Evolutionary conservation across 2,888 invertebrate species (phyloP), one percentile per base, ranked within the genome.

Genomic region (Chloromyia formosa): DNA sequence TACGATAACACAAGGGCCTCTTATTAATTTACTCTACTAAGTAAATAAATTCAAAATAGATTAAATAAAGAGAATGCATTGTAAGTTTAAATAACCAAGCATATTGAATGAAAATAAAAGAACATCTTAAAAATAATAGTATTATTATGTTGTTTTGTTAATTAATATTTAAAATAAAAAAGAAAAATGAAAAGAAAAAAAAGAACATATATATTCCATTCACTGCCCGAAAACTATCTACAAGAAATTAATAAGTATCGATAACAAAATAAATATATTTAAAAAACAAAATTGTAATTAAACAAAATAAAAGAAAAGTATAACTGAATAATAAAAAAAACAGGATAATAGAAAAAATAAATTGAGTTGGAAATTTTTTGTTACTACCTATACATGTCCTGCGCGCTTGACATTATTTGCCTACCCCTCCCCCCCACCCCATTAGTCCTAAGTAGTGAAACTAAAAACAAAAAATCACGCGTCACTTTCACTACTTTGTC

Each of bases 151-250:
- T 74, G 54, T 68, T 75, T 76, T 56, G 74, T 76, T 74, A 61
- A 58, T 76, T 76, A 64, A 74, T 74, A 74, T 74, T 76, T 76
- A 71, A 74, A 75, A 53, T 74, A 74, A 56, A 71, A 54, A 27
- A 40, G n/a, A n/a, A n/a, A n/a, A n/a, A n/a, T n/a, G n/a, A n/a
- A n/a, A n/a, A n/a, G n/a, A 72, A 45, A 62, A 74, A 75, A 72
- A 54, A 75, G 23, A 73, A 74, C 73, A 72, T 76, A 74, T 73
- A 73, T 74, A 74, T 76, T 76, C 74, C 76, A 76, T 76, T 75
- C 75, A 76, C 75, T 76, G 75, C 76, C 75, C 75, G 54, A 73
- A 68, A 74, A 73, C 64, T 74, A 54, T 74, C 61, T 53, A 64
- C 61, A 64, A 61, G 18, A 64, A 49, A 22, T 23, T 18, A 61